phyloP scores from a whole-genome alignment of 2,888 invertebrate genomes.

The Pristionchus fissidentatus region DNA sequence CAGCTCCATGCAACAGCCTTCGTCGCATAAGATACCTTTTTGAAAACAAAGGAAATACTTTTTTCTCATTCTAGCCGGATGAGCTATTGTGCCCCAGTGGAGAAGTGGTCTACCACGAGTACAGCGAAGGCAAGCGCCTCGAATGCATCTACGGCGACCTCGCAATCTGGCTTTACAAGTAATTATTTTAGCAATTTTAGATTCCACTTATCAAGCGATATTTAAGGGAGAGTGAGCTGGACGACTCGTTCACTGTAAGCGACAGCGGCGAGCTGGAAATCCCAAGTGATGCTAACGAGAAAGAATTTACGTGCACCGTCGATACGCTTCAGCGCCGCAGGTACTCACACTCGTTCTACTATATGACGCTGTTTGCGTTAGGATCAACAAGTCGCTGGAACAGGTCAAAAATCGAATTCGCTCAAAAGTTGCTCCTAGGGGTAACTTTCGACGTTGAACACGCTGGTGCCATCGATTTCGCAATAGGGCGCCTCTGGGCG shows the following conservation, averaged over 20 bases:
- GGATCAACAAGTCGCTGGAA: too few relatives aligned
- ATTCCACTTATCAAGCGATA: neutral
- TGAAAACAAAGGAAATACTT: neutral
- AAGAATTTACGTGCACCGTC: neutral
- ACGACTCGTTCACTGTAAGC: neutral
- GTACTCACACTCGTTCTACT: neutral
- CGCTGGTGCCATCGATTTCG: too few relatives aligned
- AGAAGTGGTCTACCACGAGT: neutral
- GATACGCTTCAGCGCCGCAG: neutral
- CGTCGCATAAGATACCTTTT: neutral
- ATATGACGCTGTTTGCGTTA: neutral
- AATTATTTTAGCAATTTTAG: neutral
- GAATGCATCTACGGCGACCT: neutral
- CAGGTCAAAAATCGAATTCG: too few relatives aligned
- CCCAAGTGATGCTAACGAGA: neutral
- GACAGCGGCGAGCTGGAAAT: conserved; percentile 17
- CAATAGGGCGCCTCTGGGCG: too few relatives aligned
- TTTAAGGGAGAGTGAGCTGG: conserved; percentile 31
- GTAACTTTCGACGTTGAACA: too few relatives aligned
- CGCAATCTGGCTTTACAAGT: conserved; percentile 43
- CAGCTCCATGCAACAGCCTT: neutral
- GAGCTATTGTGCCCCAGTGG: neutral
- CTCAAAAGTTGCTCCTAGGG: too few relatives aligned
- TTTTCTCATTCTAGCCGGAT: neutral
- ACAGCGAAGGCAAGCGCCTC: neutral